phyloP scores from a whole-genome alignment of 2,888 invertebrate species.

The Xestia ashworthii region DNA sequence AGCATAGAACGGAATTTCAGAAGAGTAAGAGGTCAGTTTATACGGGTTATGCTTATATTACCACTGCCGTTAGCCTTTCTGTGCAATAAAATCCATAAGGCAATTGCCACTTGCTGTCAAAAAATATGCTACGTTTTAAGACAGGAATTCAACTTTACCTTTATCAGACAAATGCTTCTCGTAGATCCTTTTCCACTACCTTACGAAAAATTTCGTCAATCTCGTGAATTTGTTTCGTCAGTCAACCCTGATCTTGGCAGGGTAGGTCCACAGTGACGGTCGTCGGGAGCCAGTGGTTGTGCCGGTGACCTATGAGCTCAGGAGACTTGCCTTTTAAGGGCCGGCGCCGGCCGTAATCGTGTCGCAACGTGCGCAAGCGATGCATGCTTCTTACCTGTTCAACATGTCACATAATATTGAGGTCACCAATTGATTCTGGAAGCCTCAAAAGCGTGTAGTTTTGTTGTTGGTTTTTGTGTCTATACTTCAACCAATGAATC shows the following conservation, averaged over 20 bases:
- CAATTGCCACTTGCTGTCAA: neutral
- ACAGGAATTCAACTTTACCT: neutral
- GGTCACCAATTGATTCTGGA: slow-evolving; percentile 67
- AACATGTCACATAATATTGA: slow-evolving; percentile 65
- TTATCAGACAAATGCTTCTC: neutral
- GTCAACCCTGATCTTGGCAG: slow-evolving; percentile 51
- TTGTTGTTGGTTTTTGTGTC: neutral
- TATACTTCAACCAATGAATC: neutral
- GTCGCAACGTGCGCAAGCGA: slow-evolving; percentile 73
- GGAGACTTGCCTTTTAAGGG: slow-evolving; percentile 84
- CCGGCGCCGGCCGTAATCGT: slow-evolving; percentile 82
- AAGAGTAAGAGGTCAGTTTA: neutral
- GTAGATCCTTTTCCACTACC: neutral
- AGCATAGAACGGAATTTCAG: neutral
- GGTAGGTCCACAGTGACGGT: slow-evolving; percentile 54
- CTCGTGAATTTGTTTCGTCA: neutral
- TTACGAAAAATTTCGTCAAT: neutral
- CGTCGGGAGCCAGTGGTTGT: slow-evolving; percentile 69
- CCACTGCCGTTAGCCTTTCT: neutral
- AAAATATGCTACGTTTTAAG: neutral
- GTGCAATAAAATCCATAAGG: neutral
- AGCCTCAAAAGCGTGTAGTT: slow-evolving; percentile 30
- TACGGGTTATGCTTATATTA: neutral
- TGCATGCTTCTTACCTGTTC: slow-evolving; percentile 64
- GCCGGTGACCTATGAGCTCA: slow-evolving; percentile 86